Evolutionary conservation across 1,140 invertebrate genomes (phyloP).

Genomic region (Pissodes strobi): DNA sequence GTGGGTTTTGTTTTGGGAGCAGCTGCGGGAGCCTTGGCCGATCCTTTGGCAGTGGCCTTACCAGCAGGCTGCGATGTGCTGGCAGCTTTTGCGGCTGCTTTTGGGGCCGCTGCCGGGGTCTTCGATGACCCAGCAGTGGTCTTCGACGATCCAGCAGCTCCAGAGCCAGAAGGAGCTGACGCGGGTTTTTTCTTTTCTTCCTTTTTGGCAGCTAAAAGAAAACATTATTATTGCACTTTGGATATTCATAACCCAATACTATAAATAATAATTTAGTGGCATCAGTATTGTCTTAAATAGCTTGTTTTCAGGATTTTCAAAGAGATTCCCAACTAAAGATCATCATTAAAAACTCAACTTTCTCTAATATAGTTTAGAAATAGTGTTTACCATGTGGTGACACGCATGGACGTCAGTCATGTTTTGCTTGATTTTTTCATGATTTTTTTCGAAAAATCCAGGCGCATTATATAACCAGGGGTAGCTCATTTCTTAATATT

Average conservation of each 20-base stretch:
- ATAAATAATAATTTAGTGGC: conserved; percentile 10
- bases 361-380: no score
- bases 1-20: conserved; percentile 50
- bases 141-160: no score
- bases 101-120: conserved; percentile 51
- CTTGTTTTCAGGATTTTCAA: conserved; percentile 39
- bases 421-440: conserved; percentile 37
- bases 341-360: no score
- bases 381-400: conserved; percentile 31
- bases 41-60: conserved; percentile 41
- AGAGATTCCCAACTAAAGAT: conserved; percentile 47
- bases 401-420: conserved; percentile 40
- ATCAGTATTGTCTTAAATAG: conserved; percentile 18
- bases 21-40: conserved; percentile 52
- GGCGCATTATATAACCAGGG: neutral
- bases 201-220: conserved; percentile 58
- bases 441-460: neutral
- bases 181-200: conserved; percentile 66
- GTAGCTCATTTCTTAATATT: neutral
- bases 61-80: conserved; percentile 48
- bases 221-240: no score
- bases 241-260: conserved; percentile 13
- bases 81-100: conserved; percentile 58
- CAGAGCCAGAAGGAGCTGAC: conserved; percentile 55
- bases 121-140: conserved; percentile 51